Evolutionary conservation across 2,797 vertebrate species (phyloP).

Genomic region (Sandelia bainsii): DNA sequence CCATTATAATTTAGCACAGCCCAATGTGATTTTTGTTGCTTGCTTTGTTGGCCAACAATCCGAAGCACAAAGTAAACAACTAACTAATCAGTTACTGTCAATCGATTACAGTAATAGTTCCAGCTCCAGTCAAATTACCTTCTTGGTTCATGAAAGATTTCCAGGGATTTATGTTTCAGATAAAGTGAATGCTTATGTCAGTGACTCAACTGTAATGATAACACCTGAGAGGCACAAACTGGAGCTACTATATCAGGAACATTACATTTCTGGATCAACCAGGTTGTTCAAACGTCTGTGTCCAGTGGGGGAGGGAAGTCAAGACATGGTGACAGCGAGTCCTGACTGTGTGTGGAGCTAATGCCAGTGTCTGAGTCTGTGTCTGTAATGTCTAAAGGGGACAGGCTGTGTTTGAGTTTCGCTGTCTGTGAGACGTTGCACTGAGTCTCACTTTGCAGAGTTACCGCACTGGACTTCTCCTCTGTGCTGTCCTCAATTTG

Average conservation of each 20-base stretch:
- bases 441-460: constrained; percentile 72
- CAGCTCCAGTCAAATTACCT: background rate
- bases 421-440: constrained; percentile 58
- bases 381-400: constrained; percentile 87
- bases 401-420: constrained; percentile 82
- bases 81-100: too few species aligned
- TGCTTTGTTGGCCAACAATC: too few species aligned
- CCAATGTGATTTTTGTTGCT: too few species aligned
- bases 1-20: too few species aligned
- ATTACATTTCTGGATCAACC: constrained; percentile 1
- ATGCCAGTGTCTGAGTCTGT: constrained; percentile 99
- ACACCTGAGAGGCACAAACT: constrained; percentile 17
- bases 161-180: background rate
- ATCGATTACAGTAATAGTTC: too few species aligned
- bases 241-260: constrained; percentile 1
- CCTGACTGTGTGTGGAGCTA: constrained; percentile 97
- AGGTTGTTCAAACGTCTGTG: constrained; percentile 78
- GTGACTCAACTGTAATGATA: background rate
- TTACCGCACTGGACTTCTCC: constrained; percentile 60
- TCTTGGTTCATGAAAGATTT: background rate
- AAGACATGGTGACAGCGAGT: constrained; percentile 89
- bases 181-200: background rate
- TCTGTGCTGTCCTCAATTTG: constrained; percentile 75
- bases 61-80: too few species aligned
- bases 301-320: constrained; percentile 83